Base-by-base conservation (phyloP, 2,113 vertebrate species). In the Sceloporus tristichus region DNA sequence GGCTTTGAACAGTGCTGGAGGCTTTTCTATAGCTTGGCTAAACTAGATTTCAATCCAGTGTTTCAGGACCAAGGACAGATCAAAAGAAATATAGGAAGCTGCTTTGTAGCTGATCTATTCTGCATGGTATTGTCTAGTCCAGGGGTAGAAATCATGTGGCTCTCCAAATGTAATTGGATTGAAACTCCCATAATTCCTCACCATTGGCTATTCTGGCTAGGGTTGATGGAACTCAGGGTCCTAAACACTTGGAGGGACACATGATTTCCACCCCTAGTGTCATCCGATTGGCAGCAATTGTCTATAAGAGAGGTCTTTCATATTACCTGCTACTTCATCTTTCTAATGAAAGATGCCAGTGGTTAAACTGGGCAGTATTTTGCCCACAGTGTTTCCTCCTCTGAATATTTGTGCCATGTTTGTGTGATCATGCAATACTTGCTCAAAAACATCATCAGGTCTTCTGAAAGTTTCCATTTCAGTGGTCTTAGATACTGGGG, bases 41-140 rank as follows among this genome's bases (percentile, higher is more conserved):
- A 77, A 48, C 75, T 77, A 42, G 16, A 77, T 77, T 42, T 3
- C 19, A 79, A 7, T 29, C 14, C 53, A 18, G 13, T 8, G 56
- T 66, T 77, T 85, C 84, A 85, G 84, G 59, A 85, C 84, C 74
- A 85, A 77, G 84, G 74, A 85, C 73, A 85, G 73, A 18, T 62
- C 84, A 42, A 18, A 13, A 25, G 11, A 14, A 56, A 62, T 14
- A 14, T 29, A 54, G 53, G 4, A 62, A 34, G 19, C 19, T 23
- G 53, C 29, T 9, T 34, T 38, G 14, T 62, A 27, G 6, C n/a
- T 16, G 73, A 34, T 65, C 10, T 42, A 66, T 42, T 9, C 34
- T 40, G 11, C 11, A 59, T 8, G 3, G 56, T 11, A 29, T 5
- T 27, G 10, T 79, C 2, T n/a, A 54, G 14, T 62, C 18, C 59